Percentiles rank a stretch among this genome's conserved stretches.
Conservation (phyloP, 1,140 invertebrate genomes). For the Drosophila asahinai region DNA sequence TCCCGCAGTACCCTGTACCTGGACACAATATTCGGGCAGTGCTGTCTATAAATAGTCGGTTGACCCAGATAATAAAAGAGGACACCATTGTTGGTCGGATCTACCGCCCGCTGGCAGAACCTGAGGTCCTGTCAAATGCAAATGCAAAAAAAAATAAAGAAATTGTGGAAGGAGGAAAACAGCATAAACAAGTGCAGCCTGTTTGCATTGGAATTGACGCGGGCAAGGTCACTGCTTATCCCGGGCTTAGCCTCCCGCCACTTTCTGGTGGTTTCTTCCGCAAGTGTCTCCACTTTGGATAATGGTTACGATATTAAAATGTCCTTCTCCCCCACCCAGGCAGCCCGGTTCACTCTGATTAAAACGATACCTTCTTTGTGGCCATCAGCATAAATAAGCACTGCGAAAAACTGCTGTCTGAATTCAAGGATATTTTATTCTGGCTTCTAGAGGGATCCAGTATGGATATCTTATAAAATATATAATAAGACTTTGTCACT, state of each 20-base stretch:
- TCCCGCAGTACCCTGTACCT: background rate
- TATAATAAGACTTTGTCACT: too few relatives aligned
- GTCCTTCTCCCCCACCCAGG: constrained; percentile 5
- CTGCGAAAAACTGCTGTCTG: constrained; percentile 6
- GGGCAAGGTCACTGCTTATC: constrained; percentile 33
- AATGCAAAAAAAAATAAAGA: background rate
- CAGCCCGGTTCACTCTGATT: constrained; percentile 25
- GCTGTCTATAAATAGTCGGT: constrained; percentile 29
- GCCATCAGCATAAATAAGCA: constrained; percentile 41
- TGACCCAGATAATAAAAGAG: constrained; percentile 32
- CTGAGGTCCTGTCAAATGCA: constrained; percentile 34
- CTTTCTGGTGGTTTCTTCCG: constrained; percentile 14
- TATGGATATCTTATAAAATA: too few relatives aligned
- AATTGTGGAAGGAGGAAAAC: constrained; percentile 1
- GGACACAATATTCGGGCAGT: constrained; percentile 23
- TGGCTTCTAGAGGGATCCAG: background rate
- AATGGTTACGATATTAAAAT: constrained; percentile 42
- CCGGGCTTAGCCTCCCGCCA: constrained; percentile 13
- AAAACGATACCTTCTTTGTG: constrained; percentile 34
- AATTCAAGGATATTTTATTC: background rate
- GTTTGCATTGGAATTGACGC: constrained; percentile 30
- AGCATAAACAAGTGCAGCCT: constrained; percentile 30
- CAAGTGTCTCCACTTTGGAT: constrained; percentile 25
- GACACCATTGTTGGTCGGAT: background rate
- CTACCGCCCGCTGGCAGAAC: constrained; percentile 1